Percentiles rank a stretch among this genome's conserved stretches.
Evolutionary conservation across 2,888 invertebrate species (phyloP).

Genomic region (Conomelus anceps): DNA sequence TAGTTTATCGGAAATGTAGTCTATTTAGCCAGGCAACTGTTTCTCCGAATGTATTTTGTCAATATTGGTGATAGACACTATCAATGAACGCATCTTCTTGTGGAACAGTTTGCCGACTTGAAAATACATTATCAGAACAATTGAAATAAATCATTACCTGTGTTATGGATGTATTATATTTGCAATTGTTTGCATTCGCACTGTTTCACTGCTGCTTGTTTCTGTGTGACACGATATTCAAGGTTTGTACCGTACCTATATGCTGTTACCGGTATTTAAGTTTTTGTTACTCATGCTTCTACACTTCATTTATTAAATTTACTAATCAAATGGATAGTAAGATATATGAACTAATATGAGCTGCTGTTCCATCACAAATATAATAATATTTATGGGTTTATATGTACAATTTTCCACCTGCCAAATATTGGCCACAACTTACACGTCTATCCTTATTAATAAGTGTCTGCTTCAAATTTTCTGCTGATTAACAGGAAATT

Average conservation of each 20-base stretch:
- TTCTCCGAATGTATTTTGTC: neutral
- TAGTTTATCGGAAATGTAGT: neutral
- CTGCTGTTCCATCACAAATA: no score
- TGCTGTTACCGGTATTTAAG: no score
- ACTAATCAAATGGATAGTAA: no score
- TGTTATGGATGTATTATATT: slow-evolving; percentile 47
- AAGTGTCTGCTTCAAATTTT: no score
- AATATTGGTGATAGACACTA: neutral
- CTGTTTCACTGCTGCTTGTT: slow-evolving; percentile 61
- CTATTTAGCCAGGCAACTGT: neutral
- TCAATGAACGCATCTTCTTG: neutral
- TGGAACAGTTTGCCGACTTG: neutral
- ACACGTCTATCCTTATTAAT: no score
- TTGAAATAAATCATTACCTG: neutral
- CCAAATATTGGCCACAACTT: no score
- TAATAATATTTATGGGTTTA: no score
- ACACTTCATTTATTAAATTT: no score
- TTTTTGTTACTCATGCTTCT: no score
- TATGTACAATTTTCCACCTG: no score
- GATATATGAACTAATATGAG: no score
- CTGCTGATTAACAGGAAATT: no score
- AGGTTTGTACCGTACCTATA: slow-evolving; percentile 43
- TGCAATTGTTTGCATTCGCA: slow-evolving; percentile 54
- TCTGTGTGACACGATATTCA: slow-evolving; percentile 78
- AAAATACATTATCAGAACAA: neutral